Conservation (phyloP, 2,888 invertebrate species). For the Oligia strigilis region DNA sequence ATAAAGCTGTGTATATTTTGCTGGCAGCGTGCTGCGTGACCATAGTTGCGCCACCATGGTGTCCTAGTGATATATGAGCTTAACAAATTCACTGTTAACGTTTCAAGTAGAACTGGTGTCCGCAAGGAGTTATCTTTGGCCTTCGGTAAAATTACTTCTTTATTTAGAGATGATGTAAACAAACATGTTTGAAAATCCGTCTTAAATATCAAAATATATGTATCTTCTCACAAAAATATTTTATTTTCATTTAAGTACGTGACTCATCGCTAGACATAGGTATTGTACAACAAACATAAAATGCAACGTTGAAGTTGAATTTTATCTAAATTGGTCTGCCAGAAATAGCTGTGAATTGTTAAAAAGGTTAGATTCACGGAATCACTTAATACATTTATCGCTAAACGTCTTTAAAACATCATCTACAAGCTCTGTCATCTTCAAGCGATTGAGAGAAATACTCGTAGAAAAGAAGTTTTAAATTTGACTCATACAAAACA, state of each 20-base stretch:
- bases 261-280: slow-evolving; percentile 2
- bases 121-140: neutral
- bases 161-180: slow-evolving; percentile 13
- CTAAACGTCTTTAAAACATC: neutral
- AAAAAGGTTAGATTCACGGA: neutral
- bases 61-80: no score
- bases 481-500: neutral
- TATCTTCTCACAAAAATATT: neutral
- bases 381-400: neutral
- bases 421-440: neutral
- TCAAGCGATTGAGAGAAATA: neutral
- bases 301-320: neutral
- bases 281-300: slow-evolving; percentile 16
- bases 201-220: slow-evolving; percentile 4
- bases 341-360: neutral
- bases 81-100: neutral
- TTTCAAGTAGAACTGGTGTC: neutral
- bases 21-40: no score
- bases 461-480: no score
- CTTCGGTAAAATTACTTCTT: neutral
- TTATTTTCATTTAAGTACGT: slow-evolving; percentile 5
- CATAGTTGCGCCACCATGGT: no score
- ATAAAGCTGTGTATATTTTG: no score
- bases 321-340: neutral
- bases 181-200: slow-evolving; percentile 15